A percentile compares a stretch with the other conserved stretches of the same genome.
phyloP scores from a whole-genome alignment of 2,797 vertebrate species.

The Thunnus albacares region DNA sequence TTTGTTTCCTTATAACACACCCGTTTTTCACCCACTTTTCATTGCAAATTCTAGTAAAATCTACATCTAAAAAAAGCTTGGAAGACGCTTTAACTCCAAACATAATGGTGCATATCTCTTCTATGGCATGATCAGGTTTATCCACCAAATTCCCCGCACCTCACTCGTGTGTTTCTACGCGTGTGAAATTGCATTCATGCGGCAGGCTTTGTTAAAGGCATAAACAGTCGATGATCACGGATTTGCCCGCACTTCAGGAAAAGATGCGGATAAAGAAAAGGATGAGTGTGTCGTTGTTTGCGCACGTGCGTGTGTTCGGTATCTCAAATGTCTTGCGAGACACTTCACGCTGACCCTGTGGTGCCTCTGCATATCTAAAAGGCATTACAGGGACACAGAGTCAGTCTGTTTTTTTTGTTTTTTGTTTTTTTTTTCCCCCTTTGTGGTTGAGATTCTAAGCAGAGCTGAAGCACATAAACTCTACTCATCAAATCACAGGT shows the following conservation, averaged over 20 bases:
- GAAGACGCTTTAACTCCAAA: slow-evolving; percentile 24
- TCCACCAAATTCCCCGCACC: not conserved
- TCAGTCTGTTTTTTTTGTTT: slow-evolving; percentile 12
- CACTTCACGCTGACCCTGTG: slow-evolving; percentile 75
- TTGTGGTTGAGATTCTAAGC: slow-evolving; percentile 1
- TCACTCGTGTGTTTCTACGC: slow-evolving; percentile 24
- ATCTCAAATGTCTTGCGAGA: slow-evolving; percentile 46
- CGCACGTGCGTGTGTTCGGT: slow-evolving; percentile 47
- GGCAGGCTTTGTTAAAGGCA: slow-evolving; percentile 72
- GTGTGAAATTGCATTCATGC: slow-evolving; percentile 64
- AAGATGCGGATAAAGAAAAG: slow-evolving; percentile 64
- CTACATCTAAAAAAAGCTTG: not conserved
- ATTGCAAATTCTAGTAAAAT: not conserved
- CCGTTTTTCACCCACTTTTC: not conserved
- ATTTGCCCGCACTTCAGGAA: slow-evolving; percentile 77
- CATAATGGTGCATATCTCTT: slow-evolving; percentile 52
- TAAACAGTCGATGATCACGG: slow-evolving; percentile 78
- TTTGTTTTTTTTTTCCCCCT: not conserved
- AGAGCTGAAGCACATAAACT: slow-evolving; percentile 27
- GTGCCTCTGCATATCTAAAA: slow-evolving; percentile 76
- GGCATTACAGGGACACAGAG: slow-evolving; percentile 50
- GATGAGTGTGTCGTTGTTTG: slow-evolving; percentile 73
- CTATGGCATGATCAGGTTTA: slow-evolving; percentile 50
- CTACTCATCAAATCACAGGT: slow-evolving; percentile 6
- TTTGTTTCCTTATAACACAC: not conserved